Conservation (phyloP, 2,888 invertebrate genomes). For the Schrankia costaestrigalis region DNA sequence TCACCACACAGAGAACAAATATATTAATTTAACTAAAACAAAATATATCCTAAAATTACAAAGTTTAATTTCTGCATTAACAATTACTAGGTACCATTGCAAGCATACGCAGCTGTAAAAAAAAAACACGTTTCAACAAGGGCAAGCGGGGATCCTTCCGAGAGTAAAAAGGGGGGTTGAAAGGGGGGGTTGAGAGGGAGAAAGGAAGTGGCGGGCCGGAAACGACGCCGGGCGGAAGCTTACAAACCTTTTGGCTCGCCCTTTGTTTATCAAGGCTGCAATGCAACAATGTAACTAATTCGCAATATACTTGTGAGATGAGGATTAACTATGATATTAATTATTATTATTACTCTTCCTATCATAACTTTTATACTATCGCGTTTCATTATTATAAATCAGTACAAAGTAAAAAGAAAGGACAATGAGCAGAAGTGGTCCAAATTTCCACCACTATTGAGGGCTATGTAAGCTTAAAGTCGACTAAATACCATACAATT, state of each 20-base stretch:
- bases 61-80: constrained; percentile 43
- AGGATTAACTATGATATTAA: constrained; percentile 7
- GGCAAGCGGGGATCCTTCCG: constrained; percentile 33
- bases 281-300: constrained; percentile 13
- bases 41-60: constrained; percentile 10
- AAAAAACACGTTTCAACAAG: constrained; percentile 32
- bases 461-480: too few relatives aligned
- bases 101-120: constrained; percentile 43
- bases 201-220: constrained; percentile 58
- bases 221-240: constrained; percentile 66
- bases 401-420: too few relatives aligned
- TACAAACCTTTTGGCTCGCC: constrained; percentile 64
- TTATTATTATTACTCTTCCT: too few relatives aligned
- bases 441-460: too few relatives aligned
- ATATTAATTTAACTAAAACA: too few relatives aligned
- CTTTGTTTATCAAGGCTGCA: constrained; percentile 58
- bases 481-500: too few relatives aligned
- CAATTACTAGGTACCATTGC: constrained; percentile 46
- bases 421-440: too few relatives aligned
- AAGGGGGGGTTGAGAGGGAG: constrained; percentile 27
- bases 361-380: too few relatives aligned
- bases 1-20: neutral
- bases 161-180: constrained; percentile 25
- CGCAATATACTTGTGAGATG: constrained; percentile 9
- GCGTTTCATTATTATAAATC: too few relatives aligned